Percentiles rank a stretch among this genome's conserved stretches.
Conservation (phyloP, 2,888 invertebrate genomes). For the Lepas anatifera region DNA sequence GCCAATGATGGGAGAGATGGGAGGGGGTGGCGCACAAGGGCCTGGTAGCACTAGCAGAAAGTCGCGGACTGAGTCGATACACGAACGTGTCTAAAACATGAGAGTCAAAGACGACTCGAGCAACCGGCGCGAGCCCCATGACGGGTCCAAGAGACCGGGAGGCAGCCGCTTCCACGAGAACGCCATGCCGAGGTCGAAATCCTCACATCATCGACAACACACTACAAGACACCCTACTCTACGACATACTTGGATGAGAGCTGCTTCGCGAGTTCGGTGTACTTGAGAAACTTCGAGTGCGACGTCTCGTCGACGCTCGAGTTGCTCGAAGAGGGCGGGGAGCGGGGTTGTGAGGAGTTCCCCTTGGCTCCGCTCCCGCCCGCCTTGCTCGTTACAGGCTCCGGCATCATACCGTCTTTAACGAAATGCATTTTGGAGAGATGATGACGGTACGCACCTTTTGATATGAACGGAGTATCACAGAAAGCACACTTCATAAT, state of each 20-base stretch:
- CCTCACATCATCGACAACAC: too few relatives aligned
- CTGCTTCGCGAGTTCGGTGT: slow-evolving; percentile 96
- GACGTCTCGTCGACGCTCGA: slow-evolving; percentile 62
- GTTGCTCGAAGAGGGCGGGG: slow-evolving; percentile 28
- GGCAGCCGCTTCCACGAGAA: too few relatives aligned
- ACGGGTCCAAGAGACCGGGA: too few relatives aligned
- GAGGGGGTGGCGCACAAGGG: neutral
- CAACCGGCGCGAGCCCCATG: too few relatives aligned
- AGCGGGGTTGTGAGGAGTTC: neutral
- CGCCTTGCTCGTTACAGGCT: slow-evolving; percentile 39
- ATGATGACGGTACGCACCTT: slow-evolving; percentile 93
- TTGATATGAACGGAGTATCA: slow-evolving; percentile 90
- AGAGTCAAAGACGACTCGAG: too few relatives aligned
- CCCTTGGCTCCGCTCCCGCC: slow-evolving; percentile 27
- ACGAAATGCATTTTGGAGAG: slow-evolving; percentile 91
- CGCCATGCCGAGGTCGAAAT: too few relatives aligned
- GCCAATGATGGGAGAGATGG: neutral
- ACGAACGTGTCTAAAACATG: neutral
- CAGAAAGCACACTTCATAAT: slow-evolving; percentile 91
- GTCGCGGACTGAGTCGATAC: too few relatives aligned
- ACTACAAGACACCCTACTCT: neutral
- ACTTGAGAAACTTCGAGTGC: slow-evolving; percentile 94
- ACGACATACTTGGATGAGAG: slow-evolving; percentile 45
- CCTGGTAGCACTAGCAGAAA: too few relatives aligned
- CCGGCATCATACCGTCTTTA: slow-evolving; percentile 75